Percentiles rank a stretch among this genome's conserved stretches.
Evolutionary conservation across 2,113 vertebrate species (phyloP).

Genomic region (Tragulus kanchil): DNA sequence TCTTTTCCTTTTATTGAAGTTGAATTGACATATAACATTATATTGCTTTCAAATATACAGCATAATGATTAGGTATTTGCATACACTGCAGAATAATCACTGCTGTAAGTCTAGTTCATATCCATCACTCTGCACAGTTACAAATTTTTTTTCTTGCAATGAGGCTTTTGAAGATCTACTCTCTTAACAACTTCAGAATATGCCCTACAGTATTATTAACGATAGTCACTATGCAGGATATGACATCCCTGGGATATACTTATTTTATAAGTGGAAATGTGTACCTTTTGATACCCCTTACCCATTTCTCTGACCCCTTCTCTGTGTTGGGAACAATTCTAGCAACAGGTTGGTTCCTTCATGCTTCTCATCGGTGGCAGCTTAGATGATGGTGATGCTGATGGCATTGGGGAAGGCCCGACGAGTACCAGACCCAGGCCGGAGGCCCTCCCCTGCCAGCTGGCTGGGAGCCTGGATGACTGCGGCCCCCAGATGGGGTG

Average conservation of each 20-base stretch:
- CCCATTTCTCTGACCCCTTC: neutral
- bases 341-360: neutral
- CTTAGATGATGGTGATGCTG: neutral
- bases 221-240: neutral
- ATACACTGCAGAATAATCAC: neutral
- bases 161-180: neutral
- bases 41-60: neutral
- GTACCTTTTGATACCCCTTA: neutral
- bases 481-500: rapidly evolving
- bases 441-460: rapidly evolving
- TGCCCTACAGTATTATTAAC: neutral
- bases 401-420: neutral
- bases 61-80: neutral
- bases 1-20: neutral
- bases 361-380: neutral
- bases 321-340: neutral
- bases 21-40: neutral
- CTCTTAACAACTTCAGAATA: neutral
- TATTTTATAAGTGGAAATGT: neutral
- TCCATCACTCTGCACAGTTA: neutral
- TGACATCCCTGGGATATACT: neutral
- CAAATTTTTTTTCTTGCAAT: neutral
- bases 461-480: neutral
- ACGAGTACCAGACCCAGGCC: neutral
- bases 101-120: neutral